Evolutionary conservation across 2,797 vertebrate genomes (phyloP), one percentile per base, ranked within the genome.

Genomic region (Onychomys torridus): DNA sequence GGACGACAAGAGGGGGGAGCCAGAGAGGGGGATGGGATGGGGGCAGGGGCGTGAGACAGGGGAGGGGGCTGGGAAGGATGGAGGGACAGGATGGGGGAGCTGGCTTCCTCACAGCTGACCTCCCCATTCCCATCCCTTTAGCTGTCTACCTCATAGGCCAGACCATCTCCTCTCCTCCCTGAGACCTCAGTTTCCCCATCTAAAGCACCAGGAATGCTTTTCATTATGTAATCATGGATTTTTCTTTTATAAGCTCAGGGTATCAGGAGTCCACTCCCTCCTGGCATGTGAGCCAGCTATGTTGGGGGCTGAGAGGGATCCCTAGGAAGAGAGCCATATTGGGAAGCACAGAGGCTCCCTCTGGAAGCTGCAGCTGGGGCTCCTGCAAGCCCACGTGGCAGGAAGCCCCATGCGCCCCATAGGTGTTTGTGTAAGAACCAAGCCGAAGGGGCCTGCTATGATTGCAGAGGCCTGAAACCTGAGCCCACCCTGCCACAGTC

Each of bases 401-500:
- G 98, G 96, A 98, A 98, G 94, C 49, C 96, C 89, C 7, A 13
- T 25, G 59, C 77, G 95, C 96, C 97, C 92, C 73, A 97, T 97
- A 98, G 98, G 98, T 97, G 97, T 98, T 98, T 98, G 97, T 96
- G 97, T 96, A 95, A 97, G 97, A 94, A 95, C 88, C 61, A 27
- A 43, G 63, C 0, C 1, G 49, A 90, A 55, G 86, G 69, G 77
- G 55, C 97, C 65, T 37, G 27, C 63, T 98, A 97, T 97, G 96
- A 90, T 97, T 49, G 94, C 97, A 96, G 93, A 96, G 98, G 96
- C 86, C 81, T 14, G 83, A 98, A 99, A 99, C 98, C 98, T 98
- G 98, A 99, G 98, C 98, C 76, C 87, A 97, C 97, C 97, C 97
- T 81, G 76, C 94, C 87, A 17, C 91, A 98, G 98, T 98, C 99